These are phyloP conservation scores for Epizoanthus ramosus DNA, from an alignment of 92 coral and sea anemone genomes.

Conservation along the genomic window DNA sequence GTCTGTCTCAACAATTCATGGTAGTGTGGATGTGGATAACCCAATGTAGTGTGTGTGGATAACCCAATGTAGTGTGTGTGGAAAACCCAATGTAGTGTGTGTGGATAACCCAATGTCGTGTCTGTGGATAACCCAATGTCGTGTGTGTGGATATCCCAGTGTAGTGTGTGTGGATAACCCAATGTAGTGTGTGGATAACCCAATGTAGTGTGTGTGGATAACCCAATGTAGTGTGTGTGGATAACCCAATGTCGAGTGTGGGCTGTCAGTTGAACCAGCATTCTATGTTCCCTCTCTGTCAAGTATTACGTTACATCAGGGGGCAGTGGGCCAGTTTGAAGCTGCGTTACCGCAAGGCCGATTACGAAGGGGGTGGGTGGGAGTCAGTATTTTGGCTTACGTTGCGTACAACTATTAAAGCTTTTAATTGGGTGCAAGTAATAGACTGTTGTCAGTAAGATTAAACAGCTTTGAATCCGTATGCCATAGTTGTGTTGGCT, in stretches of 20 bases:
- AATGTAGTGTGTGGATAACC: background rate
- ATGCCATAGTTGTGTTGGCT: too few species aligned
- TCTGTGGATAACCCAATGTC: background rate
- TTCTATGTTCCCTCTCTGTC: too few species aligned
- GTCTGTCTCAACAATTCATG: conserved; percentile 37
- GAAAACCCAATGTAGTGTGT: background rate
- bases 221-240: background rate
- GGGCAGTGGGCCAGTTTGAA: too few species aligned
- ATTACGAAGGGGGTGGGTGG: too few species aligned
- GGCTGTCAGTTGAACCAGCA: background rate
- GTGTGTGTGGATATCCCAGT: background rate
- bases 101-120: background rate
- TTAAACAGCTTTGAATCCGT: too few species aligned
- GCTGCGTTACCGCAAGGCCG: too few species aligned
- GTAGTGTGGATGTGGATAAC: background rate
- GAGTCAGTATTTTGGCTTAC: too few species aligned
- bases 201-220: background rate
- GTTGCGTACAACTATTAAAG: too few species aligned
- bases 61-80: background rate
- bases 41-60: background rate
- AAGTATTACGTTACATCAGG: too few species aligned
- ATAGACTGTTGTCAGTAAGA: too few species aligned
- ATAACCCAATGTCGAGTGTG: background rate
- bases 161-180: background rate
- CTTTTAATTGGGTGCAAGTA: too few species aligned